Evolutionary conservation across 2,888 invertebrate genomes (phyloP), one percentile per base, ranked within the genome.

Genomic region (Sphinx pinastri): DNA sequence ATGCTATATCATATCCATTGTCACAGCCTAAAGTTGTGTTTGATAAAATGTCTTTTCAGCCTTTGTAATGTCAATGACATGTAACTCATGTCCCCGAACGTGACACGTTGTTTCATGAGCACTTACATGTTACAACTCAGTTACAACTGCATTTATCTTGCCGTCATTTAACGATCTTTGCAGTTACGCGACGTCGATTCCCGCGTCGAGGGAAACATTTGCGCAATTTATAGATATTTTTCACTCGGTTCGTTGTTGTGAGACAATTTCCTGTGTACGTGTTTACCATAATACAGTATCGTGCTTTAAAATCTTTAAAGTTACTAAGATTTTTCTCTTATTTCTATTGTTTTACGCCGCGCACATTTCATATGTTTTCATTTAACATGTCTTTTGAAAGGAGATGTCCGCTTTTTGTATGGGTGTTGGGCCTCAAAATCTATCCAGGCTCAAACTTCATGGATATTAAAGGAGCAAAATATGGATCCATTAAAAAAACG

Each of bases 201-300:
- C 12, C 16, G 63, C 47, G 63, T 49, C 63, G 63, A n/a, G 63
- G 63, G 63, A 63, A 63, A 63, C 63, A 63, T 63, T 63, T 47
- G 47, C 49, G 47, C 63, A 63, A 49, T 63, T 49, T 63, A 63
- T 49, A 63, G 63, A 63, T 63, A 63, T 63, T 63, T 63, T 63
- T 63, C 63, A 63, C 63, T 63, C 63, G 19, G 47, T 19, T 19
- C 60, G 60, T 60, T 63, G 63, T 63, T 63, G 16, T 47, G 47
- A 49, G 49, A 63, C 63, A 63, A 63, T 63, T 63, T 63, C 49
- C 63, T 63, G 12, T 49, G 63, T 47, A 63, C 63, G 63, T 63
- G 47, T 49, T 63, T 63, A 60, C 45, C 60, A 63, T 63, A 45
- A 16, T n/a, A 11, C 16, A 49, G 16, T 45, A 49, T 55, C 12